A percentile compares a stretch with the other conserved stretches of the same genome.
Evolutionary conservation across 2,113 vertebrate species (phyloP).

Genomic region (Coturnix japonica): DNA sequence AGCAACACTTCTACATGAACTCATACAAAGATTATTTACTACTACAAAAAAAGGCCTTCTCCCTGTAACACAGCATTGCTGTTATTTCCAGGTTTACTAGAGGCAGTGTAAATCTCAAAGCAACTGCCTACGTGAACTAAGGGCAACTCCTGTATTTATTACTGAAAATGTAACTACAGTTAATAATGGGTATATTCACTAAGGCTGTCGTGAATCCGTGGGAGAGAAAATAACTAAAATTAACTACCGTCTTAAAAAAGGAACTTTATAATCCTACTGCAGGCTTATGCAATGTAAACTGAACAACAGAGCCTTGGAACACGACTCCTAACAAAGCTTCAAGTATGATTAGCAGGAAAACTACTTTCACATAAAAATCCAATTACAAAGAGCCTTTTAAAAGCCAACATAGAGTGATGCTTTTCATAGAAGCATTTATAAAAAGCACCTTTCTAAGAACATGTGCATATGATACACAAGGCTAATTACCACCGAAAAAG

Average conservation of each 20-base stretch:
- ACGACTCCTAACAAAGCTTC: not conserved
- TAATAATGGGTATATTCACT: not conserved
- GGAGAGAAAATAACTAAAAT: not conserved
- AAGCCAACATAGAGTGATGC: not conserved
- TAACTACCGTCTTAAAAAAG: not conserved
- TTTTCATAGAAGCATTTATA: not conserved
- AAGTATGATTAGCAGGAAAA: not conserved
- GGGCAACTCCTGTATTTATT: not conserved
- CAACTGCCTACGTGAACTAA: not conserved
- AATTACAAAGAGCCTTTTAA: not conserved
- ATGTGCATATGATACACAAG: not conserved
- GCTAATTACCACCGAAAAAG: not conserved
- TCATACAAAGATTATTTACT: not conserved
- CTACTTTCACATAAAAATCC: not conserved
- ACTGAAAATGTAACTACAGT: not conserved
- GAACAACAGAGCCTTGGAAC: not conserved
- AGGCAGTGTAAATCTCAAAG: not conserved
- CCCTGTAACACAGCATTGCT: not conserved
- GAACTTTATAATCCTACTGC: not conserved
- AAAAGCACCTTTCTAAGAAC: not conserved
- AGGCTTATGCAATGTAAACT: not conserved
- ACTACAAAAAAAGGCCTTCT: not conserved
- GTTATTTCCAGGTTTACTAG: not conserved
- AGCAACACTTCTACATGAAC: not conserved
- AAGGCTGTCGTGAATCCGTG: not conserved